Percentiles rank a stretch among this genome's conserved stretches.
Evolutionary conservation across 2,797 vertebrate species (phyloP).

Genomic region (Squalus acanthias): DNA sequence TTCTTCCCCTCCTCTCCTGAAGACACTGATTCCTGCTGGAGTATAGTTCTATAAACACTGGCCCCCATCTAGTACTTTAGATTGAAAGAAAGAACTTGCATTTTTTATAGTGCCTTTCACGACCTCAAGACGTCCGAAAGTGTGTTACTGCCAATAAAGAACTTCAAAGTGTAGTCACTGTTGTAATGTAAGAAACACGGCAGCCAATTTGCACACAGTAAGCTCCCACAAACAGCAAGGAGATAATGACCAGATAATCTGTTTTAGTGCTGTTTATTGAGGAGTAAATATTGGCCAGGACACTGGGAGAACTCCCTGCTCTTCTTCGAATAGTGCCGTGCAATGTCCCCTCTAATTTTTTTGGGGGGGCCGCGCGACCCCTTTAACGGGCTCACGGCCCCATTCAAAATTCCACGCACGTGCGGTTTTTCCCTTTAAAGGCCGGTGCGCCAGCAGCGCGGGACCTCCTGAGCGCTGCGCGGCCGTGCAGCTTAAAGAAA

Average conservation of each 20-base stretch:
- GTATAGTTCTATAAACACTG: not conserved
- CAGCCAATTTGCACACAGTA: not conserved
- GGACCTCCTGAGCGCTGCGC: no score
- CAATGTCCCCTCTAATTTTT: no score
- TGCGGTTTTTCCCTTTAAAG: no score
- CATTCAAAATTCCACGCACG: no score
- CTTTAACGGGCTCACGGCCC: no score
- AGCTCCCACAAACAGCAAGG: not conserved
- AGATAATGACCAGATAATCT: not conserved
- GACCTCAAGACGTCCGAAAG: not conserved
- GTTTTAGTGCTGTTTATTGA: not conserved
- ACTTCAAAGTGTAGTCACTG: not conserved
- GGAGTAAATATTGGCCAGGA: not conserved
- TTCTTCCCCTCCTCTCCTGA: not conserved
- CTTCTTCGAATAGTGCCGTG: not conserved
- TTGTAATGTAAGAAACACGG: not conserved
- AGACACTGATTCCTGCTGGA: not conserved
- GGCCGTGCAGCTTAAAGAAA: no score
- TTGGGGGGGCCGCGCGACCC: no score
- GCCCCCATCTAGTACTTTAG: not conserved
- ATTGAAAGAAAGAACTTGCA: not conserved
- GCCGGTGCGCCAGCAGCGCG: no score
- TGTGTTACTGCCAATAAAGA: not conserved
- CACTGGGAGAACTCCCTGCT: not conserved
- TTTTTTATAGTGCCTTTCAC: not conserved